Evolutionary conservation across 2,113 vertebrate genomes (phyloP).

Genomic region (Phyllopteryx taeniolatus): DNA sequence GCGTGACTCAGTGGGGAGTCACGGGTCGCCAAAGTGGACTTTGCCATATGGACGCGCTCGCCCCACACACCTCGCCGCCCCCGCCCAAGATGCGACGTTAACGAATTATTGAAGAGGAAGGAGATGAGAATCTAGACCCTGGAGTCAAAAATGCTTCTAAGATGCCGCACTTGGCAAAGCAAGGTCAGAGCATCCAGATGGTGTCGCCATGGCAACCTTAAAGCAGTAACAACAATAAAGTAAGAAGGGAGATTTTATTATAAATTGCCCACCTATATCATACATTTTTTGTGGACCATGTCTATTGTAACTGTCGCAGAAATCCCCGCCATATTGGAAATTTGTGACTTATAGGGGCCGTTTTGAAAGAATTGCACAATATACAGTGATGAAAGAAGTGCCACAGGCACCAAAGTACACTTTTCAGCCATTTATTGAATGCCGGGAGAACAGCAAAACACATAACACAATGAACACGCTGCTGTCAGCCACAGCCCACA

Average conservation of each 20-base stretch:
- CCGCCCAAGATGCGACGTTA: conserved; percentile 36
- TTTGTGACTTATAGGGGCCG: too few species aligned
- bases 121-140: conserved; percentile 36
- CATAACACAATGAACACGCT: too few species aligned
- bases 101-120: conserved; percentile 41
- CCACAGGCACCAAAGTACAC: too few species aligned
- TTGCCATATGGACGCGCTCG: conserved; percentile 52
- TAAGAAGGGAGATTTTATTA: background rate
- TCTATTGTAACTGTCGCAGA: background rate
- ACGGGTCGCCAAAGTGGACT: conserved; percentile 34
- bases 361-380: too few species aligned
- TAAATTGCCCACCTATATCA: background rate
- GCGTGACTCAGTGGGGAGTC: conserved; percentile 71
- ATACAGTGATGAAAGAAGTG: too few species aligned
- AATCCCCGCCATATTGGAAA: background rate
- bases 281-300: background rate
- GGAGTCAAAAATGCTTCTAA: conserved; percentile 22
- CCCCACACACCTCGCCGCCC: conserved; percentile 3
- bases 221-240: background rate
- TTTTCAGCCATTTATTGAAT: too few species aligned
- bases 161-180: conserved; percentile 20
- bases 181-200: conserved; percentile 14
- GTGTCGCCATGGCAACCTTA: conserved; percentile 11
- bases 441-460: too few species aligned
- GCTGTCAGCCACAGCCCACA: too few species aligned